Base-by-base conservation (phyloP, 2,888 invertebrate species). In the Lasioglossum calceatum region DNA sequence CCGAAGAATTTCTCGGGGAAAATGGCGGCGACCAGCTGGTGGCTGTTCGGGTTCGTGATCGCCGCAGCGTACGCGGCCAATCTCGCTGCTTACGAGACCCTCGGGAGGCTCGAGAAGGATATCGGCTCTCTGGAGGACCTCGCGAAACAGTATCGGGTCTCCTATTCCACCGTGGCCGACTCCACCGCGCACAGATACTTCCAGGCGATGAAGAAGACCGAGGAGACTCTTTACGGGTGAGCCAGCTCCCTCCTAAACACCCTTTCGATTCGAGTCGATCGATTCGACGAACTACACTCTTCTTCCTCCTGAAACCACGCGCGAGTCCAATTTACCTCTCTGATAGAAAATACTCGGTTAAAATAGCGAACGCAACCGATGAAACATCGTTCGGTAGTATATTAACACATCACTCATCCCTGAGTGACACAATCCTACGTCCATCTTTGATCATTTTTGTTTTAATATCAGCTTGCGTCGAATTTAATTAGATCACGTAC, bases 51-150 rank as follows among this genome's bases (percentile, higher is more conserved):
- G 0, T 99, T 99, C 95, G 99, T 99, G 94, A 98, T 99, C 88
- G 99, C 99, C 93, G 99, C 99, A 16, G 99, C 99, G 0, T 99
- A 99, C 95, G 99, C 99, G 0, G 99, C 99, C 4, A 99, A 99
- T 95, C 96, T 99, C 94, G 99, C 99, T 14, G 99, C 99, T 1
- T 99, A 99, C 95, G 96, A 99, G 85, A 99, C 99, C 0, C 98
- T 98, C 0, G 98, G 98, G 0, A 97, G 98, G 47, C 96, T 99
- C 93, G 98, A 98, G 93, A 98, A 98, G 0, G 98, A 98, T 0
- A 98, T 99, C 71, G 98, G 98, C 93, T 98, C 98, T 0, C 95
- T 99, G 90, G 99, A 99, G 92, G 99, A 99, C 95, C 96, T 99
- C 50, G 97, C 98, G 7, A 98, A 98, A 93, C 98, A 98, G 94